Conservation (phyloP, 2,888 invertebrate species). For the Micoletzkya japonica region DNA sequence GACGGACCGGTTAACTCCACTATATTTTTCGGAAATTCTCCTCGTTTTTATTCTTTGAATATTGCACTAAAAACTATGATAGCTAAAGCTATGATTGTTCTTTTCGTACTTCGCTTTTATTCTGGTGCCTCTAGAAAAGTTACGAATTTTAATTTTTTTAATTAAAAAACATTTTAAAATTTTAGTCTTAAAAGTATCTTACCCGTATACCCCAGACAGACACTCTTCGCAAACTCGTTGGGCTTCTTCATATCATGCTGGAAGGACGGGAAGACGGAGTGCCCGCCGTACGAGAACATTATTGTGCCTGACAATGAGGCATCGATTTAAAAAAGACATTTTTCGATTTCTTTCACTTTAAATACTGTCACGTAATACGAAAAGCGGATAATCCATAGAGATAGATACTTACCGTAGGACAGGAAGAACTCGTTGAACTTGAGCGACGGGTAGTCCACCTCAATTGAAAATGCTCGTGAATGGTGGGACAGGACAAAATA, state of each 20-base stretch:
- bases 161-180: too few species aligned
- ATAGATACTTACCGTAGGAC: slow-evolving; percentile 70
- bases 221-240: slow-evolving; percentile 15
- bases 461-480: too few species aligned
- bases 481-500: too few species aligned
- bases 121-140: too few species aligned
- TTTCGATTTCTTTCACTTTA: not conserved
- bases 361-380: not conserved
- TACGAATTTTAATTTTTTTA: too few species aligned
- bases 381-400: not conserved
- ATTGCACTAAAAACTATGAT: too few species aligned
- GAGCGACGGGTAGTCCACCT: slow-evolving; percentile 68
- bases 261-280: slow-evolving; percentile 24
- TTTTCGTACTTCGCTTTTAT: too few species aligned
- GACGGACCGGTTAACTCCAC: too few species aligned
- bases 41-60: too few species aligned
- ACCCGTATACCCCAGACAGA: slow-evolving; percentile 11
- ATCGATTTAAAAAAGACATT: not conserved
- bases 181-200: not conserved
- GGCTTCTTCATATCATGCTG: slow-evolving; percentile 29
- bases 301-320: slow-evolving; percentile 7
- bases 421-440: slow-evolving; percentile 74
- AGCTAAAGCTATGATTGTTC: too few species aligned
- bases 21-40: too few species aligned
- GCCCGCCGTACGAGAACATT: slow-evolving; percentile 28